Evolutionary conservation across 2,113 vertebrate genomes (phyloP).

Genomic region (Lepidothrix coronata): DNA sequence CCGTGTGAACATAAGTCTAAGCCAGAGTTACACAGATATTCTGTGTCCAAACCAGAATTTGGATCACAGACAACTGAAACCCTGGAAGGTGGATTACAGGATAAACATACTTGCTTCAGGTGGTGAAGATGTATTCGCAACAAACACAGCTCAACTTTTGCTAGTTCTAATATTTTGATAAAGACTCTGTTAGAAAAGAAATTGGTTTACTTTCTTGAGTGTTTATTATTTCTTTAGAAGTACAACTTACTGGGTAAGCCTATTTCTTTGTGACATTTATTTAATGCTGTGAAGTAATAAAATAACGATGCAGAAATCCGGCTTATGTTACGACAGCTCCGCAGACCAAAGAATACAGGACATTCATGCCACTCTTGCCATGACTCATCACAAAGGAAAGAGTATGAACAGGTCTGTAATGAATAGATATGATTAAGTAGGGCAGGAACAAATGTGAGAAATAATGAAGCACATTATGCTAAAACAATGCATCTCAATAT

Average conservation of each 20-base stretch:
- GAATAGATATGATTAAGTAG: not conserved
- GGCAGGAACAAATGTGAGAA: not conserved
- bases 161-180: not conserved
- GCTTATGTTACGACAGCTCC: not conserved
- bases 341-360: not conserved
- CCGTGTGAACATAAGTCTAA: not conserved
- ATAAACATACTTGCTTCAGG: not conserved
- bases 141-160: not conserved
- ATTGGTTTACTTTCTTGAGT: not conserved
- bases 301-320: not conserved
- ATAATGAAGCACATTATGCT: not conserved
- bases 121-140: not conserved
- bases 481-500: not conserved
- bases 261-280: not conserved
- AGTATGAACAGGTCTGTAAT: not conserved
- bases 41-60: not conserved
- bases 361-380: not conserved
- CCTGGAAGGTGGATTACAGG: not conserved
- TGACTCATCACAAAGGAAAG: not conserved
- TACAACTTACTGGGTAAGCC: not conserved
- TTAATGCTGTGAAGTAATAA: not conserved
- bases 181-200: not conserved
- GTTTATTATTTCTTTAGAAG: not conserved
- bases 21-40: not conserved
- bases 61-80: not conserved